Conservation (phyloP, 2,888 invertebrate genomes). For the Stictocephala bisonia region DNA sequence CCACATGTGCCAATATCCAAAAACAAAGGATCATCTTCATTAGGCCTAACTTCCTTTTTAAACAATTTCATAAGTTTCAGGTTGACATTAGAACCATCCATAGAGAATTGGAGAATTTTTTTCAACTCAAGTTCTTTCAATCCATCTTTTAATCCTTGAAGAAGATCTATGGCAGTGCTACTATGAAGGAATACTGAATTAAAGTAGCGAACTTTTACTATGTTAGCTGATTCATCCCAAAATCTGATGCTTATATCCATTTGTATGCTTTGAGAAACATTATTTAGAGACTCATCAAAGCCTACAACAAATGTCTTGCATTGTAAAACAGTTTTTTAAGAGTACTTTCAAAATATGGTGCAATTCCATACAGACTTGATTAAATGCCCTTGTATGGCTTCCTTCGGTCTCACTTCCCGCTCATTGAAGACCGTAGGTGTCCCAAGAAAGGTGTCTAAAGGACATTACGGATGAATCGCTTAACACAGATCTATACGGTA, state of each 20-base stretch:
- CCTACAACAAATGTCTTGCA: constrained; percentile 7
- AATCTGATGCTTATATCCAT: constrained; percentile 44
- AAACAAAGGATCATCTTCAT: background rate
- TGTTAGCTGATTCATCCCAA: constrained; percentile 32
- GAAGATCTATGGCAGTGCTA: background rate
- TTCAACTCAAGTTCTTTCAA: constrained; percentile 12
- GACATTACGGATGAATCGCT: no score
- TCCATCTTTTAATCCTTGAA: constrained; percentile 1
- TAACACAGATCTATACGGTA: no score
- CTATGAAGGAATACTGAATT: constrained; percentile 31
- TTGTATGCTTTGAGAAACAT: constrained; percentile 40
- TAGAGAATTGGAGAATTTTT: constrained; percentile 46
- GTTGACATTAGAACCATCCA: constrained; percentile 48
- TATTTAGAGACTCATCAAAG: constrained; percentile 46
- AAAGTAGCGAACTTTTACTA: constrained; percentile 34
- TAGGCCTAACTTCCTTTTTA: constrained; percentile 28
- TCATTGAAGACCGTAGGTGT: no score
- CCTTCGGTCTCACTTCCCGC: no score
- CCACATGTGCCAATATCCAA: constrained; percentile 40
- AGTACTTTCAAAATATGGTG: constrained; percentile 16
- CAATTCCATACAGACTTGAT: constrained; percentile 27
- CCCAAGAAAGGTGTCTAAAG: no score
- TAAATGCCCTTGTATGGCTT: constrained; percentile 5
- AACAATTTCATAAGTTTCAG: constrained; percentile 34
- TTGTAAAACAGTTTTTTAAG: background rate